Evolutionary conservation across 1,140 invertebrate species (phyloP).

Genomic region (Babylonia areolata): DNA sequence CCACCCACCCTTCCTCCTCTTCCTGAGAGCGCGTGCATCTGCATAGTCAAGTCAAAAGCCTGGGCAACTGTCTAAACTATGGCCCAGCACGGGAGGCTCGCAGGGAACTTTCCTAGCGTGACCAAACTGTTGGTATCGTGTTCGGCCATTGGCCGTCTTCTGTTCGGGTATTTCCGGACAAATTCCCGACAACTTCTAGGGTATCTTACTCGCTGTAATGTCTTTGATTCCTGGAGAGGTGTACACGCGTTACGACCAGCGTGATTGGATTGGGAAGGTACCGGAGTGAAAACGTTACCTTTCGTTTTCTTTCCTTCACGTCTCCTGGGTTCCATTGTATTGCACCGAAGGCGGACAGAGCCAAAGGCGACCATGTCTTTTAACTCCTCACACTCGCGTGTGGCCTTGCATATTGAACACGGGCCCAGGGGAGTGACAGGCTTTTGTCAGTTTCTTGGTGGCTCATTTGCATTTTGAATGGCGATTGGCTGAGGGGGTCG

Average conservation of each 20-base stretch:
- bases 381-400: neutral
- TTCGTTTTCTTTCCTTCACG: neutral
- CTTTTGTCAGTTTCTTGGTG: neutral
- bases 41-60: neutral
- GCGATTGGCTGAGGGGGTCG: neutral
- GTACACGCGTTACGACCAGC: neutral
- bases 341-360: neutral
- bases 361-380: neutral
- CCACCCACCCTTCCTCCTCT: too few species aligned
- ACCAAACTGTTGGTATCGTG: neutral
- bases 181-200: neutral
- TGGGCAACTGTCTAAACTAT: neutral
- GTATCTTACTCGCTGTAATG: neutral
- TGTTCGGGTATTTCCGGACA: constrained; percentile 3
- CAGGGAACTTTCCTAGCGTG: neutral
- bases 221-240: neutral
- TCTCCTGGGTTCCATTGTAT: too few species aligned
- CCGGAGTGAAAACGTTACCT: too few species aligned
- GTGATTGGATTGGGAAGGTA: too few species aligned
- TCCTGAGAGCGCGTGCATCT: neutral
- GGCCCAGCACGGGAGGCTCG: neutral
- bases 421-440: neutral
- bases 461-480: constrained; percentile 1
- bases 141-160: neutral
- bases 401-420: neutral